phyloP scores from a whole-genome alignment of 2,888 invertebrate genomes.

The Malthinus seriepunctatus region DNA sequence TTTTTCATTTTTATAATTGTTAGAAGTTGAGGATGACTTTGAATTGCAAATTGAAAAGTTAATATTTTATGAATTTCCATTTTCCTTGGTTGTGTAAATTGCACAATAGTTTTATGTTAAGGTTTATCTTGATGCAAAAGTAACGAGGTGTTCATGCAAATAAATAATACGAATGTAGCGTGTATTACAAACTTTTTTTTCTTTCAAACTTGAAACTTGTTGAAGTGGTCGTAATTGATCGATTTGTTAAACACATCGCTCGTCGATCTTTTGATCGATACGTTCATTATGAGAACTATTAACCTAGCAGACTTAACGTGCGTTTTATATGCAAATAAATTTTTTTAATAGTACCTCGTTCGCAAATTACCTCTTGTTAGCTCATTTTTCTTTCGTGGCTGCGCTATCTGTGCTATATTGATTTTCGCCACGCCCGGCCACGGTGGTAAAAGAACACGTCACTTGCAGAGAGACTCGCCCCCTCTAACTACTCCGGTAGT shows the following conservation, averaged over 20 bases:
- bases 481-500: conserved; percentile 27
- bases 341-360: conserved; percentile 29
- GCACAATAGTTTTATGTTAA: too few species aligned
- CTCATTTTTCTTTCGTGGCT: conserved; percentile 42
- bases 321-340: conserved; percentile 28
- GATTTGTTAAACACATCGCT: too few species aligned
- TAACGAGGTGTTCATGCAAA: conserved; percentile 6
- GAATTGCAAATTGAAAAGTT: conserved; percentile 28
- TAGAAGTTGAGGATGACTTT: conserved; percentile 22
- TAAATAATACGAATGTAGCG: conserved; percentile 5
- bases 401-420: conserved; percentile 46
- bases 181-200: background rate
- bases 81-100: too few species aligned
- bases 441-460: conserved; percentile 45
- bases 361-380: conserved; percentile 34
- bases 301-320: conserved; percentile 20
- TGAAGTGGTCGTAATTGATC: too few species aligned
- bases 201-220: too few species aligned
- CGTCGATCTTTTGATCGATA: too few species aligned
- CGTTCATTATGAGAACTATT: conserved; percentile 12
- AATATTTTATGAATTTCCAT: conserved; percentile 25
- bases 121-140: conserved; percentile 5
- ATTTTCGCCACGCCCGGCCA: conserved; percentile 46
- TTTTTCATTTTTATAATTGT: conserved; percentile 5
- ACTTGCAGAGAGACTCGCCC: conserved; percentile 39